phyloP scores from a whole-genome alignment of 2,113 vertebrate genomes.

The Bujurquina vittata region DNA sequence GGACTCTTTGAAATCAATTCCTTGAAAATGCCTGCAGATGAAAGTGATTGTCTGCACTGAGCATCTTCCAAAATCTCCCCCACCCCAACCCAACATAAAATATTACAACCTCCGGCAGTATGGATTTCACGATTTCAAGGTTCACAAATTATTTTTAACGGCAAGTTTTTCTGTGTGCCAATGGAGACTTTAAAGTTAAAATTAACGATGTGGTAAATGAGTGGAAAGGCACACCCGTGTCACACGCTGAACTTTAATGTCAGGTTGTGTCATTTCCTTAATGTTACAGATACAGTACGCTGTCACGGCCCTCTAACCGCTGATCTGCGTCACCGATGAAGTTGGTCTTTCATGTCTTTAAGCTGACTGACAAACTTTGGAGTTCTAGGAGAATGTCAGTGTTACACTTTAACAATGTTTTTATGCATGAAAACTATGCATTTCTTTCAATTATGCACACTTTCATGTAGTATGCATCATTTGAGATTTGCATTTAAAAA shows the following conservation, averaged over 20 bases:
- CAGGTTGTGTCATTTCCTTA: conserved; percentile 42
- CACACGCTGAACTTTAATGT: conserved; percentile 42
- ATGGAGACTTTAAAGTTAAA: conserved; percentile 43
- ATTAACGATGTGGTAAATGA: conserved; percentile 62
- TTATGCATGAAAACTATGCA: neutral
- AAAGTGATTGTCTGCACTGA: conserved; percentile 20
- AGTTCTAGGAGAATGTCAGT: neutral
- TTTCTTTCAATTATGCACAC: neutral
- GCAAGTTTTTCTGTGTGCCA: conserved; percentile 1
- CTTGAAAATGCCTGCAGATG: conserved; percentile 8
- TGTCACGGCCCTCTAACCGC: neutral
- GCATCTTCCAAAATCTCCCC: neutral
- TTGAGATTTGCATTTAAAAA: neutral
- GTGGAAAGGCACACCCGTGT: conserved; percentile 42
- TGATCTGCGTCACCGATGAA: conserved; percentile 28
- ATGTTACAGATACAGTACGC: conserved; percentile 7
- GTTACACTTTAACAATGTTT: neutral
- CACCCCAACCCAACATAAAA: neutral
- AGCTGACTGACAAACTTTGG: neutral
- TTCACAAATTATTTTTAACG: conserved; percentile 48
- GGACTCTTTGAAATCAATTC: conserved; percentile 2
- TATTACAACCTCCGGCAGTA: conserved; percentile 17
- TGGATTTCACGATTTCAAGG: conserved; percentile 49
- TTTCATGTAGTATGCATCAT: neutral
- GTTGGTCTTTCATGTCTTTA: neutral